Conservation (phyloP, 2,797 vertebrate species). For the Thripadectes ignobilis region DNA sequence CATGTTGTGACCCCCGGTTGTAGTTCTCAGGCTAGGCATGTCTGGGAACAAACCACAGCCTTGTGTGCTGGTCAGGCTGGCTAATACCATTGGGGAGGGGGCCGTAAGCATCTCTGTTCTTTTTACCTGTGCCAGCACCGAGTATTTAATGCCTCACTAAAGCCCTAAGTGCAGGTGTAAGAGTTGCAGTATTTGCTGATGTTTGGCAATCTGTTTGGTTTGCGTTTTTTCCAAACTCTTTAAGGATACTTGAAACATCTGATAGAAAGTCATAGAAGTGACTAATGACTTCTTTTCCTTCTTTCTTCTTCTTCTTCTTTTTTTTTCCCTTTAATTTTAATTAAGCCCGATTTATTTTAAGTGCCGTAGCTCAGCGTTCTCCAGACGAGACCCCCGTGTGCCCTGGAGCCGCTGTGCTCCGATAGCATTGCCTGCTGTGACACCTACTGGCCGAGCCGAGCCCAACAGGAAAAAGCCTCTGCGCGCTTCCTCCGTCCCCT, state of each 20-base stretch:
- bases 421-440: conserved; percentile 38
- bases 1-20: neutral
- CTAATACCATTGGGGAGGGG: neutral
- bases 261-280: conserved; percentile 9
- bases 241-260: conserved; percentile 26
- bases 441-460: conserved; percentile 38
- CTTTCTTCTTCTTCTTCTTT: neutral
- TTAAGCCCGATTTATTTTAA: conserved; percentile 3
- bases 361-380: neutral
- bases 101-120: neutral
- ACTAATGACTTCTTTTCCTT: neutral
- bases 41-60: neutral
- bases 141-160: neutral
- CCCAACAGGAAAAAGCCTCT: neutral
- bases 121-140: neutral
- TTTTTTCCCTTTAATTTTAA: neutral
- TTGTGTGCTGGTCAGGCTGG: neutral
- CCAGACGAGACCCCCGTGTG: neutral
- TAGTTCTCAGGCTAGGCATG: neutral
- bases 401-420: neutral
- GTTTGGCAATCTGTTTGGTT: conserved; percentile 58
- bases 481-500: neutral
- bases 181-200: conserved; percentile 29
- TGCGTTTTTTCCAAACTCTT: neutral
- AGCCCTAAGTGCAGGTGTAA: conserved; percentile 2